Evolutionary conservation across 2,113 vertebrate genomes (phyloP).

Genomic region (Hippocampus comes): DNA sequence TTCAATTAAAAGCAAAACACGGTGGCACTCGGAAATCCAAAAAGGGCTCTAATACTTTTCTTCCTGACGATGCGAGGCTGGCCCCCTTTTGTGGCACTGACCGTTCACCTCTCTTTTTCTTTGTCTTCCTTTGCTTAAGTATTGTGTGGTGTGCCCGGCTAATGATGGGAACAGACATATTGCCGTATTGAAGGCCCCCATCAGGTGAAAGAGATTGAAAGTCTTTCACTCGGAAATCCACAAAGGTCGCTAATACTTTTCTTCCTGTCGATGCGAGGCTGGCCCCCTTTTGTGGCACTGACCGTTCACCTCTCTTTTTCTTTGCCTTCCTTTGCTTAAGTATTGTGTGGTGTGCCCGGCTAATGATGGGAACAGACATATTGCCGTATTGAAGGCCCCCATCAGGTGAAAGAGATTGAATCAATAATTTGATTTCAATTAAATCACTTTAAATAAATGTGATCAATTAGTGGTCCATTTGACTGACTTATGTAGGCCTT

Average conservation of each 20-base stretch:
- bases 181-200: slow-evolving; percentile 22
- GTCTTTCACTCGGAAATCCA: slow-evolving; percentile 58
- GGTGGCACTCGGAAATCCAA: slow-evolving; percentile 63
- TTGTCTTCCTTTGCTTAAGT: slow-evolving; percentile 46
- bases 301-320: slow-evolving; percentile 54
- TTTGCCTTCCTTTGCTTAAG: slow-evolving; percentile 45
- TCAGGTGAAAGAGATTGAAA: too few relatives aligned
- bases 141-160: slow-evolving; percentile 45
- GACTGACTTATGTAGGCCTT: too few relatives aligned
- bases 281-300: slow-evolving; percentile 59
- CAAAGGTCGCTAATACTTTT: slow-evolving; percentile 64
- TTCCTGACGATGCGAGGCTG: slow-evolving; percentile 56
- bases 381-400: slow-evolving; percentile 21
- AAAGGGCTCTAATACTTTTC: slow-evolving; percentile 64
- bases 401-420: slow-evolving; percentile 40
- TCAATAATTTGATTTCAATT: too few relatives aligned
- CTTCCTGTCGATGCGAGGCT: slow-evolving; percentile 57
- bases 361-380: slow-evolving; percentile 49
- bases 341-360: slow-evolving; percentile 42
- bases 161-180: slow-evolving; percentile 46
- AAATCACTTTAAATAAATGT: too few relatives aligned
- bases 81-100: slow-evolving; percentile 59
- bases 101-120: slow-evolving; percentile 52
- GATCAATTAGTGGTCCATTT: too few relatives aligned
- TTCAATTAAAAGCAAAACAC: slow-evolving; percentile 71